Percentiles rank a stretch among this genome's conserved stretches.
Evolutionary conservation across 2,797 vertebrate species (phyloP).

Genomic region (Tenualosa ilisha): DNA sequence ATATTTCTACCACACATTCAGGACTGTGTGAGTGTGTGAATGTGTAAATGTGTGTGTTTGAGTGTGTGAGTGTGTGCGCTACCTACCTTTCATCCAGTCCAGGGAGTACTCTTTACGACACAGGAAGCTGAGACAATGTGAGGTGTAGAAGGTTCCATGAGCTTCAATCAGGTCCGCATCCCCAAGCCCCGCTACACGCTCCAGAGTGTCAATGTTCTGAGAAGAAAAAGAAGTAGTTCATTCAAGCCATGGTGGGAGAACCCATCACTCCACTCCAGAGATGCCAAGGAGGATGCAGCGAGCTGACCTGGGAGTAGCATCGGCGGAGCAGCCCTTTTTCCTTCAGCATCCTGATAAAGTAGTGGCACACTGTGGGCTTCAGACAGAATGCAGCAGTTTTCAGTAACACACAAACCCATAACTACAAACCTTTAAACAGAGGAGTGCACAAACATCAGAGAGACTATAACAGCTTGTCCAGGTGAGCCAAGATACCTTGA

Average conservation of each 20-base stretch:
- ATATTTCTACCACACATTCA: not conserved
- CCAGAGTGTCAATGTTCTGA: slow-evolving; percentile 91
- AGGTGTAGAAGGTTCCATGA: slow-evolving; percentile 88
- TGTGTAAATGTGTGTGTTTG: not conserved
- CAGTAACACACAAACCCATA: not conserved
- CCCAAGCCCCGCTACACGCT: slow-evolving; percentile 83
- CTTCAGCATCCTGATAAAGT: slow-evolving; percentile 89
- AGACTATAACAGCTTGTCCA: not conserved
- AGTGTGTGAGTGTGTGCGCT: not conserved
- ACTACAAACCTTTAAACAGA: not conserved
- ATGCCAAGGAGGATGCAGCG: too few relatives aligned
- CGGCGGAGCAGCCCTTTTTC: slow-evolving; percentile 83
- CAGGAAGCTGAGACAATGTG: slow-evolving; percentile 81
- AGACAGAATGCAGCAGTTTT: slow-evolving; percentile 28
- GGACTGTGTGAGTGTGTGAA: not conserved
- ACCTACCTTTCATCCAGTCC: slow-evolving; percentile 90
- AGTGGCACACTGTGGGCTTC: slow-evolving; percentile 89
- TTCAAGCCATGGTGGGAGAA: too few relatives aligned
- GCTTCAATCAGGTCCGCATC: slow-evolving; percentile 86
- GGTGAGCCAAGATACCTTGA: slow-evolving; percentile 77
- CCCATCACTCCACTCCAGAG: too few relatives aligned
- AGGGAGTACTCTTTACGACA: slow-evolving; percentile 81
- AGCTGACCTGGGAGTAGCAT: slow-evolving; percentile 87
- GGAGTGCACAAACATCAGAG: not conserved
- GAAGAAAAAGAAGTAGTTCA: not conserved